Conservation (phyloP, 30 jellyfish, hydroid and myxozoan genomes). For the Clytia hemisphaerica region DNA sequence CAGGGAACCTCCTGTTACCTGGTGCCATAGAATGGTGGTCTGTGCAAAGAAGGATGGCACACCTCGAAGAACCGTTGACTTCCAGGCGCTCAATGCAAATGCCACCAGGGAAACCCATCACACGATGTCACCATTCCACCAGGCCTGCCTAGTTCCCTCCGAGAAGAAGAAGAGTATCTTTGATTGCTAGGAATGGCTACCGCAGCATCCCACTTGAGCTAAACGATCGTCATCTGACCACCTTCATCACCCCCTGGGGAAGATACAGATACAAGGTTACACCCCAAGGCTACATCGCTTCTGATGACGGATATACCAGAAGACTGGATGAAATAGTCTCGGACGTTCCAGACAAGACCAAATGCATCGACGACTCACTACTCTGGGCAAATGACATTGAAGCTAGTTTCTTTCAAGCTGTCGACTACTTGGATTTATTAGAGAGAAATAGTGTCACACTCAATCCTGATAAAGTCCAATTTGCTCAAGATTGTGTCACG, state of each 20-base stretch:
- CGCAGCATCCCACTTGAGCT: conserved; percentile 21
- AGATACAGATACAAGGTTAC: too few relatives aligned
- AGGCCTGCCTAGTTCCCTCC: too few relatives aligned
- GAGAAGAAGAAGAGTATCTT: background rate
- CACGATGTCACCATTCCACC: too few relatives aligned
- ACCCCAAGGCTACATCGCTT: conserved; percentile 11
- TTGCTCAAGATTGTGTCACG: conserved; percentile 4
- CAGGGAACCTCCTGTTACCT: conserved; percentile 36
- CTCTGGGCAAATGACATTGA: conserved; percentile 17
- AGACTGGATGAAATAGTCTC: conserved; percentile 13
- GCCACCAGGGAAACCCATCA: conserved; percentile 40
- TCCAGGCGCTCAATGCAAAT: conserved; percentile 25
- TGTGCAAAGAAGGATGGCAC: conserved; percentile 15
- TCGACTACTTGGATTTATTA: conserved; percentile 6
- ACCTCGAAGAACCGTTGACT: conserved; percentile 47
- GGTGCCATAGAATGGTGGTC: conserved; percentile 44
- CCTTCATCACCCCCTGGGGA: conserved; percentile 17
- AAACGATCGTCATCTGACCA: conserved; percentile 11
- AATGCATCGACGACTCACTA: conserved; percentile 20
- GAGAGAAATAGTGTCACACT: background rate
- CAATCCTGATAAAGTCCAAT: background rate
- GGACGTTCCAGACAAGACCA: conserved; percentile 14
- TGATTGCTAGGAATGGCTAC: conserved; percentile 16
- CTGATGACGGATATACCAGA: conserved; percentile 8
- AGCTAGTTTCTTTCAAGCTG: conserved; percentile 23